Evolutionary conservation across 2,113 vertebrate genomes (phyloP), one percentile per base, ranked within the genome.

Genomic region (Protomyctophum bolini): DNA sequence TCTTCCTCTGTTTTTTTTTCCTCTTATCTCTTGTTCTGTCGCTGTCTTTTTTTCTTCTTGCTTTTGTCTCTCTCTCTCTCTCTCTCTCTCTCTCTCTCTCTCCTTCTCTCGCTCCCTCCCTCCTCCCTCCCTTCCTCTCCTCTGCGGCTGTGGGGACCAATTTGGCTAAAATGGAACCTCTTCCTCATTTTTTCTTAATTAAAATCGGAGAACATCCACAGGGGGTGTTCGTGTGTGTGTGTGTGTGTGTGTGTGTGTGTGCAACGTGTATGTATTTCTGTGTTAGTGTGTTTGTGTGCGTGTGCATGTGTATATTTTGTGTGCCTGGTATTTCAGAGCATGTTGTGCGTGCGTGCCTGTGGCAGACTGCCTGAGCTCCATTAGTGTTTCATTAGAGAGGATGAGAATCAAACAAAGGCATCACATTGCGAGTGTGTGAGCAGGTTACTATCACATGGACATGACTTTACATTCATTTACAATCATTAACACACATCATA

Each of bases 181-280:
- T 93, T 92, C 85, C 91, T 93, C 91, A 92, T 93, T 93, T 93
- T 94, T 91, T 88, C 91, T 93, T 92, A 94, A 93, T 92, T 92
- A 93, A 94, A 93, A 92, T 92, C 89, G 76, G 89, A 88, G 88
- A 87, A 90, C 83, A 85, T 92, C 89, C 77, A 60, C 77, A 48
- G 83, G 87, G 70, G 86, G 63, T 72, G 75, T 83, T 69, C 62
- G 41, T 80, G 54, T 48, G 66, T 58, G 69, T 68, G 64, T 48
- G 33, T 4, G 51, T 70, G 65, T 69, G 78, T 76, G 64, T 75
- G 66, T 70, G 76, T 77, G 63, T 72, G 68, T 66, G 77, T 62
- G 62, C n/a, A n/a, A n/a, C 60, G 66, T 63, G 72, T 63, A 60
- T 66, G 77, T 63, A 54, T 63, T 72, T 52, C 45, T 75, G 66